A percentile compares a stretch with the other conserved stretches of the same genome.
Evolutionary conservation across 2,797 vertebrate species (phyloP).

Genomic region (Myotis myotis): DNA sequence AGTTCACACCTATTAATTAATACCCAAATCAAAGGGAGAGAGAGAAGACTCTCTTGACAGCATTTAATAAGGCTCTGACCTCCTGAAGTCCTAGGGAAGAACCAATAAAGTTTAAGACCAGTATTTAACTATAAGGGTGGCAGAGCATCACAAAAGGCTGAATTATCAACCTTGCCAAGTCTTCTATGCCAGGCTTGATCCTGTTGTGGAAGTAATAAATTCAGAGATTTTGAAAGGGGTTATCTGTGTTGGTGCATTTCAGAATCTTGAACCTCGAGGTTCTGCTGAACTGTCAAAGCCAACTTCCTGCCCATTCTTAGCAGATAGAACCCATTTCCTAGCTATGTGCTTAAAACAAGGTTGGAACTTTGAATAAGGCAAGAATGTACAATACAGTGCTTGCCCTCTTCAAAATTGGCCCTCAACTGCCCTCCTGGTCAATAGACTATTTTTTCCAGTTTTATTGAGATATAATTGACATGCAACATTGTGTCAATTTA

Average conservation of each 20-base stretch:
- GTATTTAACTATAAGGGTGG: neutral
- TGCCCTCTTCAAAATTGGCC: neutral
- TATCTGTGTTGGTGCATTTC: neutral
- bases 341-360: neutral
- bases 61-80: neutral
- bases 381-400: neutral
- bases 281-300: neutral
- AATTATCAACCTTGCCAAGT: neutral
- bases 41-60: neutral
- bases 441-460: neutral
- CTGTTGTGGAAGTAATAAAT: neutral
- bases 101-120: neutral
- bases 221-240: neutral
- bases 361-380: neutral
- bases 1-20: neutral
- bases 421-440: neutral
- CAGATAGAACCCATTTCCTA: neutral
- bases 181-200: neutral
- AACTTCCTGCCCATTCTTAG: neutral
- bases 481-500: neutral
- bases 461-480: neutral
- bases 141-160: neutral
- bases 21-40: neutral
- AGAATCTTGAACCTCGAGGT: neutral
- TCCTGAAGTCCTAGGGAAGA: neutral